Percentiles rank a stretch among this genome's conserved stretches.
Evolutionary conservation across 1,140 invertebrate species (phyloP).

Genomic region (Meloidogyne exigua): DNA sequence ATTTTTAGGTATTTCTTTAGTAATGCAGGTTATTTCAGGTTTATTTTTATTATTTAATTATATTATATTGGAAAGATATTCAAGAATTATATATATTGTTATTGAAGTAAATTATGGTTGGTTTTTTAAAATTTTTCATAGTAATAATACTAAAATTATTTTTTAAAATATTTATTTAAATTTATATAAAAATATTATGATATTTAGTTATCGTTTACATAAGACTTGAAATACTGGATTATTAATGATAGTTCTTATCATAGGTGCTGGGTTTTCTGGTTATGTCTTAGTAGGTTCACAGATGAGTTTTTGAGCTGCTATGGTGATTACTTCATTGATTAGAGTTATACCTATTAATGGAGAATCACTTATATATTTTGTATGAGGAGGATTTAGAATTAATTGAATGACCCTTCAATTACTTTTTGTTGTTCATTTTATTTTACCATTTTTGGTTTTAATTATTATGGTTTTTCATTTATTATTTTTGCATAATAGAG

Average conservation of each 20-base stretch:
- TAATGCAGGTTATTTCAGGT: slow-evolving; percentile 45
- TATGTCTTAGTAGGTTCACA: slow-evolving; percentile 51
- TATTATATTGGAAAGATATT: slow-evolving; percentile 44
- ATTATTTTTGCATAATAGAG: slow-evolving; percentile 49
- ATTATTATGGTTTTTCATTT: slow-evolving; percentile 42
- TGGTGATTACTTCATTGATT: slow-evolving; percentile 52
- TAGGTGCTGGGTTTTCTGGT: slow-evolving; percentile 48
- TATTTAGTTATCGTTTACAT: slow-evolving; percentile 41
- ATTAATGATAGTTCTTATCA: slow-evolving; percentile 46
- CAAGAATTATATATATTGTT: slow-evolving; percentile 51
- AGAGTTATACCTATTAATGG: slow-evolving; percentile 54
- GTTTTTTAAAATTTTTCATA: slow-evolving; percentile 47
- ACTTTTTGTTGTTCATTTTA: slow-evolving; percentile 57
- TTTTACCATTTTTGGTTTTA: slow-evolving; percentile 48
- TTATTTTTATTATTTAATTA: slow-evolving; percentile 46
- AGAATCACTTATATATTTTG: slow-evolving; percentile 37
- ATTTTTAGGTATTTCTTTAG: slow-evolving; percentile 47
- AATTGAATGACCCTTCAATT: slow-evolving; percentile 47
- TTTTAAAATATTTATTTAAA: slow-evolving; percentile 54
- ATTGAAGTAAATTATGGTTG: slow-evolving; percentile 51
- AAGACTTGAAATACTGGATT: slow-evolving; percentile 43
- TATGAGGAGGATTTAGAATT: slow-evolving; percentile 54
- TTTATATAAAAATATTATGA: slow-evolving; percentile 53
- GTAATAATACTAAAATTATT: slow-evolving; percentile 55
- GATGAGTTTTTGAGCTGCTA: slow-evolving; percentile 53